Base-by-base conservation (phyloP, 2,888 invertebrate species). In the Nomada fucata region DNA sequence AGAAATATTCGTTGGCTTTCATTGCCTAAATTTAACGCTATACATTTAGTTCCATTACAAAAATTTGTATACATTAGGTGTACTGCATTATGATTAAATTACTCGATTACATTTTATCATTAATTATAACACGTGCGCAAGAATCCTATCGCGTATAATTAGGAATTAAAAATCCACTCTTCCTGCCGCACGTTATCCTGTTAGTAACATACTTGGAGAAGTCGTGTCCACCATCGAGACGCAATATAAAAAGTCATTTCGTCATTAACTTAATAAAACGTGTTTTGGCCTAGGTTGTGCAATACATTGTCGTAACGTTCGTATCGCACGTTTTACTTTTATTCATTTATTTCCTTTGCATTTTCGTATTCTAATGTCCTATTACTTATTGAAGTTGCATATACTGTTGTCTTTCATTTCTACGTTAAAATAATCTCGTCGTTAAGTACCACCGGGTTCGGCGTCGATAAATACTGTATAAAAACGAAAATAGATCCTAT, bases 381-480 rank as follows among this genome's bases (percentile, higher is more conserved):
- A 61, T 42, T 29, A 9, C 64, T 64, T 50, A 61, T 74, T 10
- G 53, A 42, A 61, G 50, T 59, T 59, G n/a, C 63, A 13, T 75
- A 74, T 60, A 79, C 10, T 53, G 63, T 72, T 79, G 78, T 81
- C 68, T 79, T 81, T 80, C 79, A 65, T 52, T 57, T 63, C 64
- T 78, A 81, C 59, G 59, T 63, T 80, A 80, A 72, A 80, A 68
- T 72, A 78, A 80, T 78, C 63, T 80, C 61, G 57, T 77, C 52
- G 29, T 52, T 77, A 78, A 78, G 57, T 80, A 80, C 20, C 67
- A 68, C 52, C 55, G 57, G 29, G 59, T 59, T 70, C 13, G 23
- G 61, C 53, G 44, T 76, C 59, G 57, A 73, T n/a, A 57, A 85
- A 73, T 83, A 81, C 74, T 81, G 72, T 83, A 83, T 85, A 81